phyloP scores from a whole-genome alignment of 2,888 invertebrate species.

The Sclerodermus sp. region DNA sequence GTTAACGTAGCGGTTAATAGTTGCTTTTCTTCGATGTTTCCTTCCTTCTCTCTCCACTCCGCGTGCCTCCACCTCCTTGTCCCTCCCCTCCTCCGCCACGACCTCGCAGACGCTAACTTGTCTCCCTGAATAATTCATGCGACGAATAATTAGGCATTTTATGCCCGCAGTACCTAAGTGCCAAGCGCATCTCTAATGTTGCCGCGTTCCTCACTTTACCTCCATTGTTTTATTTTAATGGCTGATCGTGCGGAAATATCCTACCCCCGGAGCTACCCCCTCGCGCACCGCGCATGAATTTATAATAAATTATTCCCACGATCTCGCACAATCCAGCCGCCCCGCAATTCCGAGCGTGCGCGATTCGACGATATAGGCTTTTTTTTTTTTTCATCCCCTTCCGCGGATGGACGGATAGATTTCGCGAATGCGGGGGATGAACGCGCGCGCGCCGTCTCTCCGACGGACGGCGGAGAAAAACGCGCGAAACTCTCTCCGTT shows the following conservation, averaged over 20 bases:
- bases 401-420: no score
- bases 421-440: no score
- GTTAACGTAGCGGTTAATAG: constrained; percentile 21
- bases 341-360: no score
- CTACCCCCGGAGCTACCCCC: no score
- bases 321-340: no score
- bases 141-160: constrained; percentile 34
- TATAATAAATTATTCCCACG: no score
- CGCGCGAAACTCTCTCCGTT: no score
- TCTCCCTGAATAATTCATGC: constrained; percentile 35
- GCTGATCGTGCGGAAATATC: constrained; percentile 9
- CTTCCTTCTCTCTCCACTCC: not conserved
- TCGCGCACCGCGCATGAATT: no score
- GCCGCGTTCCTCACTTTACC: constrained; percentile 19
- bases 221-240: constrained; percentile 15
- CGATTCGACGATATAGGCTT: no score
- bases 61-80: constrained; percentile 3
- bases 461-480: no score
- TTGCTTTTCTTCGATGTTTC: constrained; percentile 1
- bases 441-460: no score
- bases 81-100: constrained; percentile 15
- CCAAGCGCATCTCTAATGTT: constrained; percentile 7
- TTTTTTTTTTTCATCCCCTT: no score
- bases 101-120: constrained; percentile 23
- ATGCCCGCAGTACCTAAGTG: constrained; percentile 19